Evolutionary conservation across 2,113 vertebrate species (phyloP), one percentile per base, ranked within the genome.

Genomic region (Cephalopholis sonnerati): DNA sequence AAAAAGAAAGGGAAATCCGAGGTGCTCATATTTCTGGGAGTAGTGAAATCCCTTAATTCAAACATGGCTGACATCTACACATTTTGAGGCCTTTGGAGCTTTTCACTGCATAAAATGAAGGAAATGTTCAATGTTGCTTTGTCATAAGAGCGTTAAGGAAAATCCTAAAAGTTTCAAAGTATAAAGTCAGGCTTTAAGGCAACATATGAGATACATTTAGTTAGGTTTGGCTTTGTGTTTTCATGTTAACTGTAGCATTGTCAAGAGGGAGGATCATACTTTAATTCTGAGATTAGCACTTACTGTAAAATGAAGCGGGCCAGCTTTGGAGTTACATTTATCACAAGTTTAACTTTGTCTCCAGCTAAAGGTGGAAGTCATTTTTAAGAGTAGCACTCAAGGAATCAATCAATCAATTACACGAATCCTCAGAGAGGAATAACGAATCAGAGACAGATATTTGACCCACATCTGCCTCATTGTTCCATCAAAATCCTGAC

Each of bases 1-100:
- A 53, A 78, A 74, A 63, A 59, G 25, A 46, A 76, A 74, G 67
- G 62, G 72, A 71, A 84, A 66, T 79, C 77, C 83, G 67, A 64
- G 51, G 25, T n/a, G 61, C 64, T 71, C 16, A 10, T 5, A 41
- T 74, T 77, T 73, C 71, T 69, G 51, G 22, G 44, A 69, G 22
- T 12, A 57, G 39, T 24, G 17, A 62, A 58, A 39, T 36, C 29
- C 24, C 25, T 79, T 62, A 27, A 53, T 66, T 76, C 6, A 24
- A 57, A 59, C 17, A n/a, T 62, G 18, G 65, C 64, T 75, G 41
- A 64, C 62, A 59, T 27, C 5, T 76, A 25, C 10, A 24, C 22
- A 32, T 39, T 69, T 67, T 64, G 27, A 46, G 9, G 1, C 9
- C 16, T 44, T 27, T 69, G n/a, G 20, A 22, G n/a, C 27, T 41